Evolutionary conservation across 2,888 invertebrate species (phyloP).

Genomic region (Acleris sparsana): DNA sequence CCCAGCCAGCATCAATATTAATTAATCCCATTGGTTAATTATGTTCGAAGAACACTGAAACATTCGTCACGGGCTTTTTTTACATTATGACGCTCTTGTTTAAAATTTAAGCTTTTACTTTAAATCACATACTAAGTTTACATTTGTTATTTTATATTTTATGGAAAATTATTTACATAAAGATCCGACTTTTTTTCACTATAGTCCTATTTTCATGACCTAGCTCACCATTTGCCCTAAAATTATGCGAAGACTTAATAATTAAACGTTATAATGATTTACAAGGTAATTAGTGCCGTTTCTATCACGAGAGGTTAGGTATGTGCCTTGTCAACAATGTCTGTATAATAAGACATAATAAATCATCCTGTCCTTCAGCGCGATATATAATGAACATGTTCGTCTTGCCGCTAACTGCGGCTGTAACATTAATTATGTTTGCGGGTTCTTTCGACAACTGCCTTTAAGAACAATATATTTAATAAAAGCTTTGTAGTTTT

Average conservation of each 20-base stretch:
- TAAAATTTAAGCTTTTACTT: neutral
- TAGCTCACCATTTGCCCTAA: no score
- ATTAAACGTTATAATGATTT: conserved; percentile 28
- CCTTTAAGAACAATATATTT: neutral
- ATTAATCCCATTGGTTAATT: conserved; percentile 22
- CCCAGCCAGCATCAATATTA: conserved; percentile 17
- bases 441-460: conserved; percentile 1
- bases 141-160: no score
- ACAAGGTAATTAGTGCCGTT: conserved; percentile 25
- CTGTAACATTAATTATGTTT: conserved; percentile 1
- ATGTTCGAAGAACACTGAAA: conserved; percentile 8
- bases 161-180: no score
- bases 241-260: no score
- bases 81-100: neutral
- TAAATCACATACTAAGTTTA: no score
- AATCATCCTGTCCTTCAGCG: conserved; percentile 15
- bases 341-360: conserved; percentile 28
- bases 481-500: no score
- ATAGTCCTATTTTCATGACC: no score
- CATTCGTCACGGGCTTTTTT: neutral
- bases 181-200: no score
- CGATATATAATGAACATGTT: conserved; percentile 10
- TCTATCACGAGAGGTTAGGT: conserved; percentile 19
- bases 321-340: conserved; percentile 28
- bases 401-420: neutral